phyloP scores from a whole-genome alignment of 2,113 vertebrate genomes.

The Sakesphorus luctuosus region DNA sequence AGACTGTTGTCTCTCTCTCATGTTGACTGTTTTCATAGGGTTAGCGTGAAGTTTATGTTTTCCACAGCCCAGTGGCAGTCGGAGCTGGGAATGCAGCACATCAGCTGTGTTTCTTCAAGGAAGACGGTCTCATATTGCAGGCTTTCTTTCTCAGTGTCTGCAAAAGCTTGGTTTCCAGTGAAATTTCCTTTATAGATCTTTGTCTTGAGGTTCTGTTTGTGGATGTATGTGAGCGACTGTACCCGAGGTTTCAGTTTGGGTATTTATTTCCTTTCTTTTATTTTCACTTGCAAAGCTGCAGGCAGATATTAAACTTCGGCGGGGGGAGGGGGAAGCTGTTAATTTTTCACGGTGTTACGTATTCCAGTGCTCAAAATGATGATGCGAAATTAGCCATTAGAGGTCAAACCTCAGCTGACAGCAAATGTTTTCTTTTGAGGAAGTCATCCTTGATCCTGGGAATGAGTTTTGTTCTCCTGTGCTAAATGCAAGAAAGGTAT shows the following conservation, averaged over 20 bases:
- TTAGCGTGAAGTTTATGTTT: constrained; percentile 65
- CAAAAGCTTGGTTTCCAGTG: constrained; percentile 26
- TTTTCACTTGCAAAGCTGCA: constrained; percentile 21
- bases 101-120: constrained; percentile 65
- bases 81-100: constrained; percentile 39
- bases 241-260: not conserved
- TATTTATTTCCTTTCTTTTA: constrained; percentile 18
- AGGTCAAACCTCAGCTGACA: constrained; percentile 54
- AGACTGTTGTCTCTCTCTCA: constrained; percentile 49
- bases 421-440: constrained; percentile 50
- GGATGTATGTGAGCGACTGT: not conserved
- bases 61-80: constrained; percentile 49
- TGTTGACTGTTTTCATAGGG: constrained; percentile 67
- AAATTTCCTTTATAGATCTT: constrained; percentile 34
- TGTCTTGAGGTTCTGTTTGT: constrained; percentile 18
- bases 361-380: not conserved
- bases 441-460: constrained; percentile 39
- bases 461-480: constrained; percentile 33
- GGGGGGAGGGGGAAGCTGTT: not conserved
- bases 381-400: constrained; percentile 40
- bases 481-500: constrained; percentile 30
- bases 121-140: constrained; percentile 20
- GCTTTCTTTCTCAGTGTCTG: constrained; percentile 22
- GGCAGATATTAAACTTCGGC: not conserved
- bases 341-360: not conserved